Percentiles rank a stretch among this genome's conserved stretches.
Conservation (phyloP, 2,113 vertebrate species). For the Eidolon helvum region DNA sequence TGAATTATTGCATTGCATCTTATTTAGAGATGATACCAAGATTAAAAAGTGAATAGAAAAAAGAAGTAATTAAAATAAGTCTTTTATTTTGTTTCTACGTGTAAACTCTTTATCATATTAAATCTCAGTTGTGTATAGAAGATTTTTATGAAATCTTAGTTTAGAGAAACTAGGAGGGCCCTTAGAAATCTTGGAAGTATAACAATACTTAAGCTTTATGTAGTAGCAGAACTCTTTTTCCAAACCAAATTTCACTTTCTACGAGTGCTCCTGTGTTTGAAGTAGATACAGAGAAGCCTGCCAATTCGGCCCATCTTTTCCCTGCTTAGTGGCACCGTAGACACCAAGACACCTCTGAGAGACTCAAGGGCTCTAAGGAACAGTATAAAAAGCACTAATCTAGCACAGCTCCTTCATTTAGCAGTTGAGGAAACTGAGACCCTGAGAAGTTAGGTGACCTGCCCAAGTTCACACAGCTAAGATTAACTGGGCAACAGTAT, state of each 20-base stretch:
- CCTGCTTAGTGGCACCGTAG: not conserved
- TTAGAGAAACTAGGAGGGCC: not conserved
- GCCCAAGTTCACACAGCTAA: not conserved
- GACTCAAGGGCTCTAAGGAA: not conserved
- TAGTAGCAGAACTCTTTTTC: constrained; percentile 17
- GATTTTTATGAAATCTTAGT: not conserved
- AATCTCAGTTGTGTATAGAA: not conserved
- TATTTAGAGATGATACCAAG: constrained; percentile 22
- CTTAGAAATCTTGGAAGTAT: constrained; percentile 37
- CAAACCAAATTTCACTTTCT: constrained; percentile 20
- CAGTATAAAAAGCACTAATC: not conserved
- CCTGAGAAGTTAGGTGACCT: not conserved
- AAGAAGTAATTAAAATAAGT: constrained; percentile 7
- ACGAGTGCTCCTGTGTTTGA: constrained; percentile 26
- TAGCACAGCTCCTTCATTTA: not conserved
- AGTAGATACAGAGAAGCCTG: not conserved
- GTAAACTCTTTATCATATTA: constrained; percentile 18
- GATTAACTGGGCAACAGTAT: not conserved
- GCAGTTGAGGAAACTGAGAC: not conserved
- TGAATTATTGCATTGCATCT: constrained; percentile 29
- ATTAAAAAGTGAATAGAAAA: constrained; percentile 13
- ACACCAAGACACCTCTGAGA: not conserved
- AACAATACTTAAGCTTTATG: not conserved
- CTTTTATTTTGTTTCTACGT: not conserved
- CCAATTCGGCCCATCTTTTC: constrained; percentile 1